These are phyloP conservation scores for Bryconaethiops microstoma DNA, from an alignment of 2,797 vertebrate species.

Conservation along the genomic window DNA sequence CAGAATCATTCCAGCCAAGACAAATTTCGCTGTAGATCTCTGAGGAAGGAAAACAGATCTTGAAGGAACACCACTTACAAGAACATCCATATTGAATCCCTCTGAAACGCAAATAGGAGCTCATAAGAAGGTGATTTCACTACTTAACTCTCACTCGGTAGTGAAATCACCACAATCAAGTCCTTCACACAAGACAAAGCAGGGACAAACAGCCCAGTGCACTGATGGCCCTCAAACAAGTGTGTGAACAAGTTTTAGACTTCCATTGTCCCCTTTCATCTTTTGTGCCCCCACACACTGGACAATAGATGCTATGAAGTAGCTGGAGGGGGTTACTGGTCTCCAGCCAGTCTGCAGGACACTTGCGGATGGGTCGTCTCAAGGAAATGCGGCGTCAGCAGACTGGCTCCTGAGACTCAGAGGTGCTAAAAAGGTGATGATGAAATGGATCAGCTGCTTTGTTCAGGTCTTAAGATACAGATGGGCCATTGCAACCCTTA, in stretches of 20 bases:
- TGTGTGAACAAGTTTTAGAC: constrained; percentile 25
- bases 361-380: constrained; percentile 11
- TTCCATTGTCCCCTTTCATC: constrained; percentile 43
- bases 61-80: too few relatives aligned
- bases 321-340: constrained; percentile 15
- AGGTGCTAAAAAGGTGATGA: constrained; percentile 38
- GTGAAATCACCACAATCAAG: constrained; percentile 20
- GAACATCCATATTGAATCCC: neutral
- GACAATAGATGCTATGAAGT: constrained; percentile 34
- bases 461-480: neutral
- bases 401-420: constrained; percentile 42
- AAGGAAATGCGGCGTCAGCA: constrained; percentile 43
- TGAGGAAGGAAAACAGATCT: too few relatives aligned
- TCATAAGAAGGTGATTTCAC: too few relatives aligned
- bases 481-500: neutral
- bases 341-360: constrained; percentile 41
- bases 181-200: neutral
- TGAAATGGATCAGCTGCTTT: neutral
- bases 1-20: too few relatives aligned
- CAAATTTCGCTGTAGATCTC: too few relatives aligned
- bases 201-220: neutral
- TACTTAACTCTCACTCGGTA: neutral
- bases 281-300: constrained; percentile 28
- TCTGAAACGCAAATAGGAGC: constrained; percentile 3
- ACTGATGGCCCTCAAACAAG: constrained; percentile 3